Evolutionary conservation across 2,797 vertebrate genomes (phyloP).

Genomic region (Karalla daura): DNA sequence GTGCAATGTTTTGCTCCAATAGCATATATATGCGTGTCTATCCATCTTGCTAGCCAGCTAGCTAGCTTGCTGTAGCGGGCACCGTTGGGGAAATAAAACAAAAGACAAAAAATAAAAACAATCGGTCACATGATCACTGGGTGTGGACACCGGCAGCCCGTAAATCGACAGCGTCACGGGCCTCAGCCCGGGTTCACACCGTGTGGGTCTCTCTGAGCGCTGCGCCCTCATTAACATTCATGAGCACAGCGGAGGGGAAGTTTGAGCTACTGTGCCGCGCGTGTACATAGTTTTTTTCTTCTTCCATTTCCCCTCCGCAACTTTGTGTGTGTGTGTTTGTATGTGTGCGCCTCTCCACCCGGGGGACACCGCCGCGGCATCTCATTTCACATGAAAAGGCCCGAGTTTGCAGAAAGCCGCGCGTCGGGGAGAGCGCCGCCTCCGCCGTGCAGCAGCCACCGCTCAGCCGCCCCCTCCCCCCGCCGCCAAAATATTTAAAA

Average conservation of each 20-base stretch:
- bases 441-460: conserved; percentile 36
- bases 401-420: conserved; percentile 64
- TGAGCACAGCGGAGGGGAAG: conserved; percentile 59
- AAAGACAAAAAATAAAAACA: neutral
- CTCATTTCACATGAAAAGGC: conserved; percentile 84
- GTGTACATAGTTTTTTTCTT: conserved; percentile 51
- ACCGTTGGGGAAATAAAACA: no score
- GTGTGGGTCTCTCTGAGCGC: conserved; percentile 27
- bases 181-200: conserved; percentile 18
- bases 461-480: no score
- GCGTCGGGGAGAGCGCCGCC: conserved; percentile 54
- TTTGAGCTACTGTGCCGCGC: conserved; percentile 66
- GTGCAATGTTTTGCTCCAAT: no score
- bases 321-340: conserved; percentile 66
- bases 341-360: conserved; percentile 67
- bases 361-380: conserved; percentile 80
- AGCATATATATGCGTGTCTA: no score
- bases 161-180: conserved; percentile 30
- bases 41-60: no score
- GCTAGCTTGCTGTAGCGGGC: no score
- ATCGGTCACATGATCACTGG: conserved; percentile 34
- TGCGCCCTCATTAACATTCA: conserved; percentile 69
- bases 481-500: conserved; percentile 21
- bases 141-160: conserved; percentile 22
- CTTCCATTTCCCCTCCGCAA: no score